Base-by-base conservation (phyloP, 2,888 invertebrate genomes). In the Meliscaeva auricollis region DNA sequence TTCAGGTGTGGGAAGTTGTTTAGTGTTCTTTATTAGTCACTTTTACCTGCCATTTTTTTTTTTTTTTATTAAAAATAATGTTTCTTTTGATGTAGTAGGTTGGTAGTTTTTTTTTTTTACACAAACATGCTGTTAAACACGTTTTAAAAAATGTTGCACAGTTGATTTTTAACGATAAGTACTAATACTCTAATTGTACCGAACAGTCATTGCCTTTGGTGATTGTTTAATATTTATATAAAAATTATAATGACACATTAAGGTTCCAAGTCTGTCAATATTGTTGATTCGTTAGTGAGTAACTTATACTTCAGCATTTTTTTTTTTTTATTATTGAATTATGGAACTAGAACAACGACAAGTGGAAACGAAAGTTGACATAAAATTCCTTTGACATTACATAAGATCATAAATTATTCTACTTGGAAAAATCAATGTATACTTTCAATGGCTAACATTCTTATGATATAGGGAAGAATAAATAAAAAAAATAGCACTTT, bases 11-110 rank as follows among this genome's bases (percentile, higher is more conserved):
- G 17, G 56, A 75, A 75, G 66, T 38, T 64, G 64, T 52, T 20
- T 56, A 56, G 54, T 35, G 46, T 74, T 64, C 44, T 48, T 46
- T 26, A 58, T 75, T 48, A 58, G 38, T 75, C 58, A 58, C n/a
- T 8, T 38, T 20, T 58, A n/a, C 38, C 7, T 4, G 41, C 3
- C 22, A 60, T n/a, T 26, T 60, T 41, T 38, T 54, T 1, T 20
- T 22, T 60, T 41, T 38, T 30, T 1, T 50, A 5, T 46, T 15
- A 30, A 9, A 30, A 30, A 13, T 11, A 22, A 5, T 22, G 22
- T 26, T 26, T 26, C 2, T 26, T 54, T 15, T 54, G 32, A 54
- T 15, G 26, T 9, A 9, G 17, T 56, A 56, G 3, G 3, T 32
- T 17, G 32, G 35, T 56, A 17, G 11, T 13, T 38, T 20, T 58